Conservation (phyloP, 2,888 invertebrate genomes). For the Drosophila dives region DNA sequence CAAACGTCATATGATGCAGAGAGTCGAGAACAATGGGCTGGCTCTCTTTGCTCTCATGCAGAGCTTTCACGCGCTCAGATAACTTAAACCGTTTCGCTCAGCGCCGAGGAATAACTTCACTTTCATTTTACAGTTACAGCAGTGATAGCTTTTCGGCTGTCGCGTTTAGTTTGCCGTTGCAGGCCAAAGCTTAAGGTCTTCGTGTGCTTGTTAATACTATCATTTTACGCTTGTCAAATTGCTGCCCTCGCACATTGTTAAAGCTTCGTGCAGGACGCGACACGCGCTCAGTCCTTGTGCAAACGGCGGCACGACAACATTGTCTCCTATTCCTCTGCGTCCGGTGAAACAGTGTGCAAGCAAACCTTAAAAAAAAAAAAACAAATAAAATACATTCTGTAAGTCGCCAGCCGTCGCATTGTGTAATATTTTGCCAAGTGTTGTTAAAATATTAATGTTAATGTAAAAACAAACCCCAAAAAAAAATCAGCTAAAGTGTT, state of each 20-base stretch:
- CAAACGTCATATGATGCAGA: constrained; percentile 66
- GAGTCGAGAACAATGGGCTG: neutral
- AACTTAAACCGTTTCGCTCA: constrained; percentile 72
- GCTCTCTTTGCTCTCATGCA: constrained; percentile 1
- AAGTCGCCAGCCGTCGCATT: constrained; percentile 38
- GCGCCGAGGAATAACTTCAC: constrained; percentile 52
- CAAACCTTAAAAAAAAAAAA: no score
- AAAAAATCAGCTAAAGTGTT: neutral
- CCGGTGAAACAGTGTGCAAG: constrained; percentile 6
- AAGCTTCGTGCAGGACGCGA: constrained; percentile 41
- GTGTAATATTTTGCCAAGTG: constrained; percentile 55
- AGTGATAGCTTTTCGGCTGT: constrained; percentile 37
- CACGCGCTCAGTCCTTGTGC: constrained; percentile 63
- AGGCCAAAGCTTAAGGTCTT: constrained; percentile 67
- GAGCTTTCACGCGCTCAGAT: constrained; percentile 59
- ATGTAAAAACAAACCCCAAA: neutral
- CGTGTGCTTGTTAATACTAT: constrained; percentile 19
- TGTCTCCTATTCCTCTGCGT: constrained; percentile 2
- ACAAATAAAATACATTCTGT: constrained; percentile 24
- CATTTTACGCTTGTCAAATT: constrained; percentile 19
- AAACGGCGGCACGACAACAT: constrained; percentile 53
- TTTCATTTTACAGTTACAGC: constrained; percentile 60
- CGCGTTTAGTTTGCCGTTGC: constrained; percentile 64
- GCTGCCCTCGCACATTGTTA: constrained; percentile 23
- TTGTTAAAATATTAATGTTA: constrained; percentile 30